Base-by-base conservation (phyloP, 2,797 vertebrate species). In the Amniataba percoides region DNA sequence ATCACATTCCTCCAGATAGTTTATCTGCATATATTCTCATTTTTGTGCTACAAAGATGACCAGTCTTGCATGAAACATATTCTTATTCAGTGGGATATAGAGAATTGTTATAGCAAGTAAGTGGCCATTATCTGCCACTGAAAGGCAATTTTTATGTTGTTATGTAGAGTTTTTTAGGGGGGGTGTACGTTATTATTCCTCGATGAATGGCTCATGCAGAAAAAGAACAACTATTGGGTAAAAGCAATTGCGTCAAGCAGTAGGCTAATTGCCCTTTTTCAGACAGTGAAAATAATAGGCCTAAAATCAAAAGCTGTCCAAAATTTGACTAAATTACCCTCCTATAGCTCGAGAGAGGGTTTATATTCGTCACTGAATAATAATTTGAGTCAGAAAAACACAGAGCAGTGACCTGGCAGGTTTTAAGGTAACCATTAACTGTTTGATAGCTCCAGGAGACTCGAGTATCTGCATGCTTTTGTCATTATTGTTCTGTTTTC, bases 281-380 rank as follows among this genome's bases (percentile, higher is more conserved):
- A 84, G 40, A 73, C 39, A 27, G 58, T n/a, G 73, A 60, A 87
- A 81, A 87, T 75, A 85, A 81, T 74, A 39, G 53, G 39, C 68
- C 65, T 68, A 68, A 76, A 83, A 80, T 80, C 56, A 71, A 75
- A 77, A 73, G 57, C 74, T 4, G 4, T 71, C 67, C 34, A 62
- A 85, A 81, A 67, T 71, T 31, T 64, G 67, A 55, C 73, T 83
- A 83, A 87, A 86, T 87, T 58, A 74, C 65, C 71, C 68, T 76
- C 14, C 64, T 81, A 59, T 83, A 71, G 72, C 55, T 46, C 45
- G 7, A 55, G 63, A 76, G 25, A 69, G 59, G 55, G 23, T 53
- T 80, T 69, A 71, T 78, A 58, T 76, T 74, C 74, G 82, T 79
- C 66, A 36, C 70, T 27, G 48, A 60, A 59, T 60, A 74, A 84